Evolutionary conservation across 2,113 vertebrate genomes (phyloP), one percentile per base, ranked within the genome.

Genomic region (Pluvianellus socialis): DNA sequence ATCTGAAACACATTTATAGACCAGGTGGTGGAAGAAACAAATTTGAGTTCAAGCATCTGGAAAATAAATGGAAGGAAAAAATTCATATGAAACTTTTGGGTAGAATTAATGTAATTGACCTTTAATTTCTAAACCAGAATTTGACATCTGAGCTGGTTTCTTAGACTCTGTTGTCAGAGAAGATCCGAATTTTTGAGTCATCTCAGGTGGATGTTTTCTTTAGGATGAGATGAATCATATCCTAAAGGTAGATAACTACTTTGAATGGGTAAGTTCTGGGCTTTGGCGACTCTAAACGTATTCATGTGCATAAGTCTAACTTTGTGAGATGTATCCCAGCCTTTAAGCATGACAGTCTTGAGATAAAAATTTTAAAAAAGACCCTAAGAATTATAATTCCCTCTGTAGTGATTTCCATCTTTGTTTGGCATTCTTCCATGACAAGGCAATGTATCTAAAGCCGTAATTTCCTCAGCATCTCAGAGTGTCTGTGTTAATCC

Each of bases 401-500:
- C n/a, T 72, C 14, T 63, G 7, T n/a, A 59, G 53, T 76, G n/a
- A 47, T 79, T 92, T 67, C 82, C n/a, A 20, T 62, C 61, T 65
- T 85, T 27, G 47, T 7, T 4, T 88, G 38, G 33, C 32, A n/a
- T 89, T 96, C 17, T 96, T 90, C 32, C 9, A 19, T 76, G 59
- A 35, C 15, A 62, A 83, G n/a, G 17, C 26, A 52, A 33, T 21
- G 6, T 40, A 55, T 61, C 40, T 79, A 42, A 82, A 95, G 40
- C n/a, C 22, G 79, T 75, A 74, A 61, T 91, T 92, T 90, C 32
- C 58, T 87, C 92, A 88, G 45, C 24, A 32, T 19, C 32, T 67
- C 8, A 0, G 10, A 19, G 20, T 75, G 40, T 47, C 45, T 85
- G 27, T 47, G 22, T 65, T 92, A 76, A 38, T 76, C 44, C 35